Evolutionary conservation across 1,140 invertebrate species (phyloP).

Genomic region (Diuraphis noxia): DNA sequence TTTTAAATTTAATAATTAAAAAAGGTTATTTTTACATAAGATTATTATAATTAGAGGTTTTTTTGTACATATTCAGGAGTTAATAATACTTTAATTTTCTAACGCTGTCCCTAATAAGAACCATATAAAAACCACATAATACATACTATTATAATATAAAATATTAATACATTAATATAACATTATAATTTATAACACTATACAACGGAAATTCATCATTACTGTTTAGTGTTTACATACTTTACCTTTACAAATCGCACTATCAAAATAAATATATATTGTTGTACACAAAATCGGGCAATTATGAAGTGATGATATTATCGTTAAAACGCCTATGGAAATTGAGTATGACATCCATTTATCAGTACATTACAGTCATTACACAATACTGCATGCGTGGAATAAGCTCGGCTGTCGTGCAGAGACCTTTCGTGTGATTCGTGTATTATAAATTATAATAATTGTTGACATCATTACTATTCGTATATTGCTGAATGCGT

Average conservation of each 20-base stretch:
- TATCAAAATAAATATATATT: background rate
- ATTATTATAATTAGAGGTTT: background rate
- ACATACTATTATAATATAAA: background rate
- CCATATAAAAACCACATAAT: background rate
- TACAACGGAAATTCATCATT: background rate
- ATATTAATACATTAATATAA: too few species aligned
- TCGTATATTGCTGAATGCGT: background rate
- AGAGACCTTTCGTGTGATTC: background rate
- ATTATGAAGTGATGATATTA: background rate
- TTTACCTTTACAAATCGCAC: background rate
- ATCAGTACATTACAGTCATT: background rate
- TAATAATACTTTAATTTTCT: background rate
- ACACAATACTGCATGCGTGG: background rate
- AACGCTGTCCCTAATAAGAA: background rate
- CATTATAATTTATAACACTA: background rate
- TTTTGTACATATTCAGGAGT: background rate
- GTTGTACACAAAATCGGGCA: background rate
- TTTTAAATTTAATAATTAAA: background rate
- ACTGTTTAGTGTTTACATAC: background rate
- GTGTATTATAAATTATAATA: background rate
- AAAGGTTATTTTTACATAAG: background rate
- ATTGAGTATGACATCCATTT: background rate
- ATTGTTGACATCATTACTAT: background rate
- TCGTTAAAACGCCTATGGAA: background rate
- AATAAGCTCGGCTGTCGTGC: background rate